A percentile compares a stretch with the other conserved stretches of the same genome.
phyloP scores from a whole-genome alignment of 2,888 invertebrate species.

The Pachydiplax longipennis region DNA sequence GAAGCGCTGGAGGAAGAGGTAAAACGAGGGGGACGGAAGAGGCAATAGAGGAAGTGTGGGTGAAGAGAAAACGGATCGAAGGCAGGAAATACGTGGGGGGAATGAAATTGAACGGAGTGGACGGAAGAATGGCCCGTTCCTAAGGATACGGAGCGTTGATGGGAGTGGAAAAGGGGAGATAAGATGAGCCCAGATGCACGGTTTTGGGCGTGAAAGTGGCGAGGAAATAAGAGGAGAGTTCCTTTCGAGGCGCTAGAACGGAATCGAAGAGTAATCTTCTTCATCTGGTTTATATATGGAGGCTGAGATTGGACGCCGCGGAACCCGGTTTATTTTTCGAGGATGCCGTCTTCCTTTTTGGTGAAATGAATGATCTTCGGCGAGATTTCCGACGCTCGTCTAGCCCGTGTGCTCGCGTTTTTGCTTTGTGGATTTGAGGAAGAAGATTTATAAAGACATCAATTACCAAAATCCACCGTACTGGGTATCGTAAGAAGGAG shows the following conservation, averaged over 20 bases:
- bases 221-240: background rate
- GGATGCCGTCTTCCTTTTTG: too few relatives aligned
- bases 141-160: background rate
- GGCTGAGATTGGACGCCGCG: too few relatives aligned
- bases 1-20: background rate
- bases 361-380: too few relatives aligned
- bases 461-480: too few relatives aligned
- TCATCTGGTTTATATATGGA: background rate
- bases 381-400: too few relatives aligned
- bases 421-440: too few relatives aligned
- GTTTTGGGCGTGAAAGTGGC: background rate
- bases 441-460: too few relatives aligned
- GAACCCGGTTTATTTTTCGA: too few relatives aligned
- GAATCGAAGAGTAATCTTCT: background rate
- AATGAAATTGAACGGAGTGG: background rate
- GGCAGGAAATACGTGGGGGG: background rate
- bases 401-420: too few relatives aligned
- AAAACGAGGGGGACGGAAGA: background rate
- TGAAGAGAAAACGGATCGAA: background rate
- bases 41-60: background rate
- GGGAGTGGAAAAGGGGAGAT: background rate
- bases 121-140: background rate
- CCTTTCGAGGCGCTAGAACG: background rate
- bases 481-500: too few relatives aligned
- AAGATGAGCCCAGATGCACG: background rate